These are phyloP conservation scores for Leucoma salicis DNA, from an alignment of 2,888 invertebrate genomes.

Conservation along the genomic window DNA sequence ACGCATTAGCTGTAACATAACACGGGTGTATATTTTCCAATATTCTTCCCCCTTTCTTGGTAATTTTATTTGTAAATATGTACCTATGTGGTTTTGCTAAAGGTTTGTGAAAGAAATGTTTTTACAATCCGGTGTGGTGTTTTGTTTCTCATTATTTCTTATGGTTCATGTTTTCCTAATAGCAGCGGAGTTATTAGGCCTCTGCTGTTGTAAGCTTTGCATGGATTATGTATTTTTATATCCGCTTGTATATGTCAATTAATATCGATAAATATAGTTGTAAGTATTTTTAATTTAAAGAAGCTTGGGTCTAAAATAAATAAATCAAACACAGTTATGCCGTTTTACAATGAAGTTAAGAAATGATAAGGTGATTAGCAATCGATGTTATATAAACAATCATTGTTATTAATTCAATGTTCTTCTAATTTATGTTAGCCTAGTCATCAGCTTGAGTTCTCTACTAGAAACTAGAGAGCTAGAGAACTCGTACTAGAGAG, in stretches of 20 bases:
- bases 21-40: conserved; percentile 11
- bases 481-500: too few relatives aligned
- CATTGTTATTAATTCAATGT: too few relatives aligned
- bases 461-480: too few relatives aligned
- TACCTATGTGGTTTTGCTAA: background rate
- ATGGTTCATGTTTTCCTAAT: conserved; percentile 18
- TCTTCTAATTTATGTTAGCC: too few relatives aligned
- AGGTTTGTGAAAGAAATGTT: conserved; percentile 11
- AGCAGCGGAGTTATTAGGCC: conserved; percentile 9
- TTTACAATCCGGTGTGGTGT: conserved; percentile 12
- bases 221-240: conserved; percentile 10
- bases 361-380: too few relatives aligned
- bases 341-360: too few relatives aligned
- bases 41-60: conserved; percentile 1
- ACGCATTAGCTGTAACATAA: conserved; percentile 26
- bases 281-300: too few relatives aligned
- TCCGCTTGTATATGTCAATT: background rate
- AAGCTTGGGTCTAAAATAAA: too few relatives aligned
- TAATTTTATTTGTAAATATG: conserved; percentile 3
- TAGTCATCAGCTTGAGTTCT: too few relatives aligned
- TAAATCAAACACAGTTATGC: too few relatives aligned
- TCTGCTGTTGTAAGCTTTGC: conserved; percentile 25
- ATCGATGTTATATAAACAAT: too few relatives aligned
- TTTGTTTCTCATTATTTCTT: conserved; percentile 4
- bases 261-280: too few relatives aligned